phyloP scores from a whole-genome alignment of 2,113 vertebrate species.

The Willisornis vidua region DNA sequence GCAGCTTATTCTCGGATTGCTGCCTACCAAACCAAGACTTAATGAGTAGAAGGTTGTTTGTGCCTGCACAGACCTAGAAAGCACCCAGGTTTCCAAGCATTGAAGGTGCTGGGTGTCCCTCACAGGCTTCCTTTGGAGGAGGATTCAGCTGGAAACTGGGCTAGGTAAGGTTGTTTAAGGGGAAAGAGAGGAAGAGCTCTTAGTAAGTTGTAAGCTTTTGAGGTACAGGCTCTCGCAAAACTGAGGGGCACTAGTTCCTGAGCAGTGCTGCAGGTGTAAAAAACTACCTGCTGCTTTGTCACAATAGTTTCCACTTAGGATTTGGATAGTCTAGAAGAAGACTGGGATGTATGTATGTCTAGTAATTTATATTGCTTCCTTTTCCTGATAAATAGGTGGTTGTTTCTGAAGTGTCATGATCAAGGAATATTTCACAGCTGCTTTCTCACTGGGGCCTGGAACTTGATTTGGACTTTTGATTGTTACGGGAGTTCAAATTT shows the following conservation, averaged over 20 bases:
- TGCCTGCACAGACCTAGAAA: neutral
- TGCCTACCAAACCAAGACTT: neutral
- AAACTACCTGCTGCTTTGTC: neutral
- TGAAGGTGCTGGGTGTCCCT: neutral
- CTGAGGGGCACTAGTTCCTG: neutral
- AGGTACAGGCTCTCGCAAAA: neutral
- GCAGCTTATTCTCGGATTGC: rapidly evolving
- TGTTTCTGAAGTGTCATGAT: neutral
- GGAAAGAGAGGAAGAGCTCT: neutral
- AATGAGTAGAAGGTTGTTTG: neutral
- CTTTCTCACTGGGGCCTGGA: neutral
- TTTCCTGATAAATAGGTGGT: neutral
- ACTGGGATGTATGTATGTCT: neutral
- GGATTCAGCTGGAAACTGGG: neutral
- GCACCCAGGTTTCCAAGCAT: neutral
- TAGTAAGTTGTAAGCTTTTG: neutral
- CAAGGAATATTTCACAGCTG: neutral
- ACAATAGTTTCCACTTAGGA: neutral
- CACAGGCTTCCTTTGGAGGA: neutral
- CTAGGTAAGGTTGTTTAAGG: neutral
- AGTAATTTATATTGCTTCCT: neutral
- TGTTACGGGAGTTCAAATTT: neutral
- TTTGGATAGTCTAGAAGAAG: neutral
- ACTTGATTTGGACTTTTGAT: neutral
- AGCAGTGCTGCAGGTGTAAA: rapidly evolving